phyloP scores from a whole-genome alignment of 2,888 invertebrate species.

The Nowickia ferox region DNA sequence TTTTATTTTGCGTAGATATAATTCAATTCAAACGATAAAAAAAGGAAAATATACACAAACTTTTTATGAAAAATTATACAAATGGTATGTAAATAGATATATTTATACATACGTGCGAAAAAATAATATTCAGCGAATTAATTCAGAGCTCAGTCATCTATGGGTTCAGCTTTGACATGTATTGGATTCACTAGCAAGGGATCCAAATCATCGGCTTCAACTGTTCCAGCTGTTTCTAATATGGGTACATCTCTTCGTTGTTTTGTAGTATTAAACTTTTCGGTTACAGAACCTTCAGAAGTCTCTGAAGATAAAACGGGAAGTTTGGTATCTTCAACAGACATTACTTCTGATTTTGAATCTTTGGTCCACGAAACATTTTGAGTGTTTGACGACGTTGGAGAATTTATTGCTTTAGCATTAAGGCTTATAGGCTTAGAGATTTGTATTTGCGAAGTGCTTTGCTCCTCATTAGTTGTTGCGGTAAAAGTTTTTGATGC shows the following conservation, averaged over 20 bases:
- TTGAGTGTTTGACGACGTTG: not conserved
- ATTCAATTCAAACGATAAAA: not conserved
- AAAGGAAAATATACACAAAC: not conserved
- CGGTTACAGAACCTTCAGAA: not conserved
- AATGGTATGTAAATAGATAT: not conserved
- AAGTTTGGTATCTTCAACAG: not conserved
- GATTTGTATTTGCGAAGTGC: slow-evolving; percentile 48
- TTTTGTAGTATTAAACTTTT: not conserved
- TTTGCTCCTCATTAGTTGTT: not conserved
- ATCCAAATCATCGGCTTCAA: slow-evolving; percentile 58
- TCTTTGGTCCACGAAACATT: not conserved
- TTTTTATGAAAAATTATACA: not conserved
- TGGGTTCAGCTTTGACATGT: slow-evolving; percentile 49
- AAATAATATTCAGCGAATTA: not conserved
- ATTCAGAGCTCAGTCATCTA: slow-evolving; percentile 34
- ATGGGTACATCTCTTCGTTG: slow-evolving; percentile 31
- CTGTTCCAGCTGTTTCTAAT: slow-evolving; percentile 63
- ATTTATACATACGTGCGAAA: not conserved
- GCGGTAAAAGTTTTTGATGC: not conserved
- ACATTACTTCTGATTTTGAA: not conserved
- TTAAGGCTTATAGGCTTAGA: slow-evolving; percentile 60
- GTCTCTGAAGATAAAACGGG: not conserved
- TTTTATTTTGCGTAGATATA: not conserved
- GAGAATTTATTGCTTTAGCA: not conserved
- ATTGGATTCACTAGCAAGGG: slow-evolving; percentile 42